These are phyloP conservation scores for Agonopterix subpropinquella DNA, from an alignment of 2,888 invertebrate genomes.

Conservation along the genomic window DNA sequence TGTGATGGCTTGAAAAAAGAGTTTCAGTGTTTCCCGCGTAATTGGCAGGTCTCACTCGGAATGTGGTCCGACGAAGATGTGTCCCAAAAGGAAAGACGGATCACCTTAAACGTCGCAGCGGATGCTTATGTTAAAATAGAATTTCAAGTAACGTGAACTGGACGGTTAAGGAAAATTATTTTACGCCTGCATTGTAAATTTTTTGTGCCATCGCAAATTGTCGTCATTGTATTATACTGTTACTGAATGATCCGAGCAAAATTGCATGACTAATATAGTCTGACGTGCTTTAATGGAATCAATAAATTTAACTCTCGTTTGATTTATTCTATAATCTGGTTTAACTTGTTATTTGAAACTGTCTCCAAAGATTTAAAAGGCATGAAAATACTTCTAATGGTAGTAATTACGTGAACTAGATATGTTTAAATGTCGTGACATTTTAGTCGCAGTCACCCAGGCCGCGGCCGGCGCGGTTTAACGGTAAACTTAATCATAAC, in stretches of 20 bases:
- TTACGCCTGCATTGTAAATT: conserved; percentile 2
- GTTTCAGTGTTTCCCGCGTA: conserved; percentile 53
- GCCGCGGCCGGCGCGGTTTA: conserved; percentile 17
- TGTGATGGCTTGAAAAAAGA: conserved; percentile 40
- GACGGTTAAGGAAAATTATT: conserved; percentile 14
- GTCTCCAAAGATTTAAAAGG: conserved; percentile 23
- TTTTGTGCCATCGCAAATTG: conserved; percentile 1
- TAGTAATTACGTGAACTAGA: conserved; percentile 34
- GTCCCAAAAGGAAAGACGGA: conserved; percentile 55
- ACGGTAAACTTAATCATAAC: conserved; percentile 46
- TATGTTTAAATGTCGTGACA: conserved; percentile 28
- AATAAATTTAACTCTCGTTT: conserved; percentile 21
- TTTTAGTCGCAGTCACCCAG: conserved; percentile 24
- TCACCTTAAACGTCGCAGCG: conserved; percentile 44
- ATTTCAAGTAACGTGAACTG: conserved; percentile 34
- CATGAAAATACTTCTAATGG: conserved; percentile 31
- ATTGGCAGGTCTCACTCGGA: conserved; percentile 61
- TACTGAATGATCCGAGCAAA: conserved; percentile 2
- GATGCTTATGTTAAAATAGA: conserved; percentile 56
- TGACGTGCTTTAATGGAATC: conserved; percentile 19
- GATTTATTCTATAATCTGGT: conserved; percentile 31
- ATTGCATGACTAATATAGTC: conserved; percentile 6
- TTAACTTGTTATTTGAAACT: conserved; percentile 17
- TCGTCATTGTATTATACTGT: not conserved
- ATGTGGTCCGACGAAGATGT: conserved; percentile 58